A percentile compares a stretch with the other conserved stretches of the same genome.
phyloP scores from a whole-genome alignment of 2,888 invertebrate species.

The Mechanitis mazaeus region DNA sequence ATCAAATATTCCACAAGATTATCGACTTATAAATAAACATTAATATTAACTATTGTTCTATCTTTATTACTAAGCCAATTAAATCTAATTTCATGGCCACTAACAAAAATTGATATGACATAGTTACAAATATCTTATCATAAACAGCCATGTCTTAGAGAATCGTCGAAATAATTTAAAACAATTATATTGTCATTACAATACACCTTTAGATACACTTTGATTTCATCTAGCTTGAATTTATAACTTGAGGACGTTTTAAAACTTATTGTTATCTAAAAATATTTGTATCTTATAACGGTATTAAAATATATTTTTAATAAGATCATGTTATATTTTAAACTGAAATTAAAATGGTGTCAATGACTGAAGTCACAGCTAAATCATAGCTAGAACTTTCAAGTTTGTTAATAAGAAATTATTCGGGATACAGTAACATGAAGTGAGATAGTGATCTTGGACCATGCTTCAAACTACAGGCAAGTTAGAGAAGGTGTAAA shows the following conservation, averaged over 20 bases:
- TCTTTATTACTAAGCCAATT: not conserved
- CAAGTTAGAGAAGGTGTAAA: conserved; percentile 41
- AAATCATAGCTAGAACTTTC: too few relatives aligned
- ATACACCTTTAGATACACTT: conserved; percentile 67
- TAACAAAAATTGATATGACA: conserved; percentile 3
- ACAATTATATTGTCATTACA: conserved; percentile 66
- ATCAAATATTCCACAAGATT: too few relatives aligned
- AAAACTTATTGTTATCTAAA: not conserved
- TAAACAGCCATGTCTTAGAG: conserved; percentile 3
- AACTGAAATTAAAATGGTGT: too few relatives aligned
- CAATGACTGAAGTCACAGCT: too few relatives aligned
- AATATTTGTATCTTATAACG: not conserved
- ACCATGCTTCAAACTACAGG: conserved; percentile 9
- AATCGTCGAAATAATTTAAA: conserved; percentile 23
- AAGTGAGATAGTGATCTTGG: not conserved
- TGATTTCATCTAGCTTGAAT: conserved; percentile 64
- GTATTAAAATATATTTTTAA: not conserved
- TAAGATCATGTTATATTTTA: not conserved
- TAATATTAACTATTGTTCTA: too few relatives aligned
- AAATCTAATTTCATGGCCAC: not conserved
- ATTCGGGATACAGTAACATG: not conserved
- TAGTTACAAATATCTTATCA: not conserved
- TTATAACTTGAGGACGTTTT: not conserved
- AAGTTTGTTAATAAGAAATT: not conserved
- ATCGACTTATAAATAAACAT: too few relatives aligned